A percentile compares a stretch with the other conserved stretches of the same genome.
Evolutionary conservation across 2,113 vertebrate genomes (phyloP).

Genomic region (Forbesichthys agassizii): DNA sequence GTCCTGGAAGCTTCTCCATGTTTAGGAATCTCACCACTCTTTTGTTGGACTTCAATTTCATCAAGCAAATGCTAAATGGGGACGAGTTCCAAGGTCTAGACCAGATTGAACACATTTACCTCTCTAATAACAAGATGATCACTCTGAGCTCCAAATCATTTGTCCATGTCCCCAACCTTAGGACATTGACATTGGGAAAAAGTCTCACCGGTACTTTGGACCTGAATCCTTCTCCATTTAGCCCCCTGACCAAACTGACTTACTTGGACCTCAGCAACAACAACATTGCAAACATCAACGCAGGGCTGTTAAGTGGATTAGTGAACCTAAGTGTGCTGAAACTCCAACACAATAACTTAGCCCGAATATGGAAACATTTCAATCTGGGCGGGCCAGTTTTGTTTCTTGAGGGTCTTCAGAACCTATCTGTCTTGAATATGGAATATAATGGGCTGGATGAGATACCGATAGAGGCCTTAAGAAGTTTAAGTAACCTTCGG

Average conservation of each 20-base stretch:
- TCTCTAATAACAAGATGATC: conserved; percentile 84
- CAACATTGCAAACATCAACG: conserved; percentile 88
- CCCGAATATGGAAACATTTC: conserved; percentile 87
- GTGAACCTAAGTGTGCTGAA: conserved; percentile 81
- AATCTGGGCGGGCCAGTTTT: conserved; percentile 87
- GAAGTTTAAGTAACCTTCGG: conserved; percentile 76
- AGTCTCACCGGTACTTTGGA: conserved; percentile 74
- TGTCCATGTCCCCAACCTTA: conserved; percentile 76
- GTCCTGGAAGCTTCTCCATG: conserved; percentile 76
- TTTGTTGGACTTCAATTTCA: conserved; percentile 85
- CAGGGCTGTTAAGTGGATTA: conserved; percentile 80
- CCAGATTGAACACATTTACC: conserved; percentile 79
- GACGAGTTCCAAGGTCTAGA: conserved; percentile 85
- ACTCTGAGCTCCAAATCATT: conserved; percentile 81
- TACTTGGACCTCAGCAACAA: conserved; percentile 93
- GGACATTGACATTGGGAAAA: conserved; percentile 80
- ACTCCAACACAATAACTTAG: conserved; percentile 95
- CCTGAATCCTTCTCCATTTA: conserved; percentile 84
- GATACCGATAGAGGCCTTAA: conserved; percentile 81
- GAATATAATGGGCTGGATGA: conserved; percentile 93
- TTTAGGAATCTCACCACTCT: conserved; percentile 80
- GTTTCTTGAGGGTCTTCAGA: conserved; percentile 79
- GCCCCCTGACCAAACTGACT: conserved; percentile 78
- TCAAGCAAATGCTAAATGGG: conserved; percentile 83
- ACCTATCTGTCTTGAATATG: conserved; percentile 78